Conservation (phyloP, 2,797 vertebrate genomes). For the Sebastes cheni region DNA sequence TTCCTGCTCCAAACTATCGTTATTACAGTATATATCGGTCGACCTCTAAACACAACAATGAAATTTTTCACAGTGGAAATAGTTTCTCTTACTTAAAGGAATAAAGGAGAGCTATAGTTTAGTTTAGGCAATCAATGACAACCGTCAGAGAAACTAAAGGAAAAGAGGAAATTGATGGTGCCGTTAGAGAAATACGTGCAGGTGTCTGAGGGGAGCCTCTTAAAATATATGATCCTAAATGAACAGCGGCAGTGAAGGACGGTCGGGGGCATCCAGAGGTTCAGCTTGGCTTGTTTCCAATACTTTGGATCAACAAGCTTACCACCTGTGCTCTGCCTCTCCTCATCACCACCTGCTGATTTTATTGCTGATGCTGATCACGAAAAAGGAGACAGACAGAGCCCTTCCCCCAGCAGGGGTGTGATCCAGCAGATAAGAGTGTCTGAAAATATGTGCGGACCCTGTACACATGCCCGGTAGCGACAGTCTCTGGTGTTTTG, state of each 20-base stretch:
- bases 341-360: conserved; percentile 43
- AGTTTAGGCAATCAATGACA: not conserved
- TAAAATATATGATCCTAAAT: not conserved
- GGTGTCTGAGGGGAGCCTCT: not conserved
- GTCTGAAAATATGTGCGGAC: conserved; percentile 19
- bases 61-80: not conserved
- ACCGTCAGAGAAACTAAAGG: not conserved
- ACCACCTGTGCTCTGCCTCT: conserved; percentile 52
- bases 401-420: not conserved
- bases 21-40: too few relatives aligned
- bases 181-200: not conserved
- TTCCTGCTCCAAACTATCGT: too few relatives aligned
- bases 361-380: conserved; percentile 25
- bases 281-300: conserved; percentile 41
- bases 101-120: not conserved
- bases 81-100: not conserved
- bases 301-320: conserved; percentile 58
- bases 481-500: not conserved
- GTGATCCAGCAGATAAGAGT: conserved; percentile 10
- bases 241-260: conserved; percentile 10
- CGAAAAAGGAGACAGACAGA: conserved; percentile 33
- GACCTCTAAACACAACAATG: too few relatives aligned
- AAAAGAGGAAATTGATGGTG: not conserved
- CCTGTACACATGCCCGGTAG: not conserved
- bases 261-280: conserved; percentile 10